phyloP scores from a whole-genome alignment of 2,797 vertebrate genomes.

The Petrocephalus sullivani region DNA sequence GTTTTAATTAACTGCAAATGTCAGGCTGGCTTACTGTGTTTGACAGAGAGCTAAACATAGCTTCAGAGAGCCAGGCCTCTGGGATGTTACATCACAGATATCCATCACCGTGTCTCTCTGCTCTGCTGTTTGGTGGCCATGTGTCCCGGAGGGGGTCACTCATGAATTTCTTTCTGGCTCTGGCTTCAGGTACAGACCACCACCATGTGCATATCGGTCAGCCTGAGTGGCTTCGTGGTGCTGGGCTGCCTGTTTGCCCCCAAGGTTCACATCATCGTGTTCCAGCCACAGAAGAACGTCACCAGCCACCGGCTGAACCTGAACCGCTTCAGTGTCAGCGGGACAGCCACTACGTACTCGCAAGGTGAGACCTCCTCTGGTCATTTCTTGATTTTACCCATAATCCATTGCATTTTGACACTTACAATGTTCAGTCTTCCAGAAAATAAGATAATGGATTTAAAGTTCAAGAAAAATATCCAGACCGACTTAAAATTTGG shows the following conservation, averaged over 20 bases:
- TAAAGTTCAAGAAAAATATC: background rate
- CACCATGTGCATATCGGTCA: constrained; percentile 98
- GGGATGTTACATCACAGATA: background rate
- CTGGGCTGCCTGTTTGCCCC: constrained; percentile 95
- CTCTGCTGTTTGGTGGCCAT: background rate
- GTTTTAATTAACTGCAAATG: background rate
- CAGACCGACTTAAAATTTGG: background rate
- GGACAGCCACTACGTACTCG: constrained; percentile 83
- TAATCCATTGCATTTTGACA: background rate
- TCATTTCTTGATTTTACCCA: background rate
- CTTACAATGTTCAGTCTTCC: background rate
- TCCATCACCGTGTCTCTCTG: background rate
- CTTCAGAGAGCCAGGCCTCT: background rate
- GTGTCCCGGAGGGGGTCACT: background rate
- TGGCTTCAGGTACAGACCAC: constrained; percentile 89
- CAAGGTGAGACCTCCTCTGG: constrained; percentile 70
- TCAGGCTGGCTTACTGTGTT: background rate
- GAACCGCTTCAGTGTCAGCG: constrained; percentile 94
- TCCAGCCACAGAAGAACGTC: constrained; percentile 98
- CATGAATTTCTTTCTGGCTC: background rate
- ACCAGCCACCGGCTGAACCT: constrained; percentile 92
- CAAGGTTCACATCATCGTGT: constrained; percentile 96
- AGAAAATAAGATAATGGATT: background rate
- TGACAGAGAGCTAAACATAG: background rate
- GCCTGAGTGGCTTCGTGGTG: constrained; percentile 95